Evolutionary conservation across 2,797 vertebrate genomes (phyloP).

Genomic region (Lophura swinhoii): DNA sequence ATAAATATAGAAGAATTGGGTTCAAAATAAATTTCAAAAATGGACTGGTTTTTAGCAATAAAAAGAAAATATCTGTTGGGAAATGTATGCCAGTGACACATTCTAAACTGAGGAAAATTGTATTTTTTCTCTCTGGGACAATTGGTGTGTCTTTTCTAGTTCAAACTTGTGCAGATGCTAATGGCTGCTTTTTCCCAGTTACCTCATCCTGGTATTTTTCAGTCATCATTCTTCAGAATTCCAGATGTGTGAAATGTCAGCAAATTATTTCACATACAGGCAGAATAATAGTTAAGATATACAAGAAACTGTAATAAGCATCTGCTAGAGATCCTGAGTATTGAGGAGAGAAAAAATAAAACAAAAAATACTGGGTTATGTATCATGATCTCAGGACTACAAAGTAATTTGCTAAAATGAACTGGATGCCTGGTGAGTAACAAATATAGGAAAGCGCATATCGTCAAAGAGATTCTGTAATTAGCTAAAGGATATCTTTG

Average conservation of each 20-base stretch:
- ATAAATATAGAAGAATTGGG: not conserved
- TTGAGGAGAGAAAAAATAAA: not conserved
- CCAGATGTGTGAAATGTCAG: slow-evolving; percentile 10
- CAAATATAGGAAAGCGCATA: not conserved
- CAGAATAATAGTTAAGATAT: not conserved
- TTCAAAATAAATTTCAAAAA: not conserved
- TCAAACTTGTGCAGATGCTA: not conserved
- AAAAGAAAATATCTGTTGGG: not conserved
- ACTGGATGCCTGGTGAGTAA: not conserved
- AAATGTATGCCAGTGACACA: not conserved
- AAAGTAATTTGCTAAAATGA: slow-evolving; percentile 14
- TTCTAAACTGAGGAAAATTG: not conserved
- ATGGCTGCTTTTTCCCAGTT: not conserved
- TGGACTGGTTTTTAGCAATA: not conserved
- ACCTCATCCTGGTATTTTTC: not conserved
- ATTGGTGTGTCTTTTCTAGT: not conserved
- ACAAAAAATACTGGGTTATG: not conserved
- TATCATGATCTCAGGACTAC: slow-evolving; percentile 8
- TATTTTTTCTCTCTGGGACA: not conserved
- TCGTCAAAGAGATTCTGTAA: not conserved
- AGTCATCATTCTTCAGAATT: slow-evolving; percentile 5
- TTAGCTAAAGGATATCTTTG: not conserved
- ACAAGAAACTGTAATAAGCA: slow-evolving; percentile 23
- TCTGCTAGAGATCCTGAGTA: slow-evolving; percentile 9
- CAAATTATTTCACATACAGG: not conserved